Base-by-base conservation (phyloP, 2,888 invertebrate genomes). In the Mythimna lalbum region DNA sequence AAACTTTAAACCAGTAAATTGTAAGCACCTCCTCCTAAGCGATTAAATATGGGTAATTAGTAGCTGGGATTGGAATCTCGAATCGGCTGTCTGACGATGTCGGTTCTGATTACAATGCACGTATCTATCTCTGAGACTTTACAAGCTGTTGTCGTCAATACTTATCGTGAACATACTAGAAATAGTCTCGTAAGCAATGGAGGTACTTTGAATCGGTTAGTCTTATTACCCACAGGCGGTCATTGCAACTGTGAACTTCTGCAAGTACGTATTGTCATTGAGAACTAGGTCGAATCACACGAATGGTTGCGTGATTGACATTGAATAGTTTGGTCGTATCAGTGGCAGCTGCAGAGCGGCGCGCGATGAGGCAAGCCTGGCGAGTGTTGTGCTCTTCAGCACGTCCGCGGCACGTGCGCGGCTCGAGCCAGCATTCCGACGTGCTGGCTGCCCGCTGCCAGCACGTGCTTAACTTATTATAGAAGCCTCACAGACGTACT, bases 341-440 rank as follows among this genome's bases (percentile, higher is more conserved):
- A 27, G 21, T 10, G n/a, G 17, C 47, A 23, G 27, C 27, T 33
- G 33, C 9, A 21, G 27, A 21, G 17, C 14, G 14, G 21, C 27
- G 55, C 10, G 21, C n/a, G 31, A 39, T 64, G 53, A 47, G 27
- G 49, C n/a, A 36, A 50, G 21, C 2, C 14, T 39, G 56, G 14
- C 39, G 39, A 43, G 39, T 43, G 39, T 17, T 14, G 39, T 17
- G 39, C 14, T 19, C 59, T 3, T 10, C 49, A 49, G 73, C 80
- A 65, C 71, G 78, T 73, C 78, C 63, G 69, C 50, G 43, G 59
- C 80, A 70, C 80, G 80, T 73, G 78, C 64, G 65, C 57, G 39
- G 17, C 49, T 33, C 53, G 47, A 57, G 69, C 57, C 62, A n/a
- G 62, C 76, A 80, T 80, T 59, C 80, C 80, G 62, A 78, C 76